Evolutionary conservation across 2,797 vertebrate species (phyloP), one percentile per base, ranked within the genome.

Genomic region (Taeniopygia guttata): DNA sequence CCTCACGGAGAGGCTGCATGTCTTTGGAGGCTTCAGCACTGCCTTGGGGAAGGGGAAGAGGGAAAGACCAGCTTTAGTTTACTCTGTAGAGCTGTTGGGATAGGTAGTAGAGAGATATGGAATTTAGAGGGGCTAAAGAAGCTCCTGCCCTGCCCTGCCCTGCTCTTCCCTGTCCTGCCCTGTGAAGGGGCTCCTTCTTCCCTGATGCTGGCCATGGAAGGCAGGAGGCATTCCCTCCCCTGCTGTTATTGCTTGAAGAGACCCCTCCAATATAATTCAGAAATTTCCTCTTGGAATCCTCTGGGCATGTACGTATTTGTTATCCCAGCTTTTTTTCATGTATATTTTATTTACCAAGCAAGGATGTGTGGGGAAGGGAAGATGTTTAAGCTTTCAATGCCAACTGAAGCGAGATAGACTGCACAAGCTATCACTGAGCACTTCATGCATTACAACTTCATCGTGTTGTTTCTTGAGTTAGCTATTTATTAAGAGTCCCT

Each of bases 1-100:
- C 30, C 3, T 46, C 3, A 3, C 0, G 2, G 63, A 26, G 15
- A 1, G 1, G 6, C 34, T 42, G 9, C 7, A 1, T 9, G 23
- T 3, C 55, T 80, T 79, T 36, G 49, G 49, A 83, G 76, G 32
- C n/a, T 51, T 52, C 62, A 46, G 19, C 0, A 0, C 27, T 69
- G 19, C 30, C 30, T 22, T 0, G 1, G 7, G 77, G 46, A 70
- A 82, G 27, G 15, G 34, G 25, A 10, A 82, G 45, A 91, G 42
- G 45, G 34, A 76, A 90, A 59, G 21, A 29, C 4, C 22, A 27
- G 18, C 59, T 75, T 52, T 56, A 51, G 14, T n/a, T 86, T 40
- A n/a, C 11, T 32, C 62, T 29, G 4, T 36, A 78, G 21, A 76
- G 43, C n/a, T 66, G 25, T 26, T 62, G 46, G 51, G 29, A 36